Conservation (phyloP, 2,113 vertebrate genomes). For the Lophius piscatorius region DNA sequence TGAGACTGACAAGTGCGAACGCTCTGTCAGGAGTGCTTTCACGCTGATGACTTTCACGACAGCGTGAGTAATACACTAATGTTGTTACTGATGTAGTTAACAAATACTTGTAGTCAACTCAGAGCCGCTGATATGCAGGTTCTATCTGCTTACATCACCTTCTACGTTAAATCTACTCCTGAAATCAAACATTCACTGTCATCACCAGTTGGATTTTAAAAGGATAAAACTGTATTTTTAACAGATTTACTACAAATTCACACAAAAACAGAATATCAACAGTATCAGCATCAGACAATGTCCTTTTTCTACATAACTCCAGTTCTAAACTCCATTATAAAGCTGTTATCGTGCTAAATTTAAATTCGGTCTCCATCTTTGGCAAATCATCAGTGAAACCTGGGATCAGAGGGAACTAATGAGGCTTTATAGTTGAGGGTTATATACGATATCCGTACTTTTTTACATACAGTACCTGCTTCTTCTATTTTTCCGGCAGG, state of each 20-base stretch:
- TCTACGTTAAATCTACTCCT: neutral
- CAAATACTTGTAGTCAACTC: neutral
- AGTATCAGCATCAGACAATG: no score
- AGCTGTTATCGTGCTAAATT: slow-evolving; percentile 36
- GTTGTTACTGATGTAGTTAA: neutral
- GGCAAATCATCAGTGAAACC: slow-evolving; percentile 34
- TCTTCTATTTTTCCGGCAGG: neutral
- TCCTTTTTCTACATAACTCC: neutral
- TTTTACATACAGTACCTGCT: neutral
- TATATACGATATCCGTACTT: slow-evolving; percentile 1
- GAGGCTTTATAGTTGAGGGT: slow-evolving; percentile 23
- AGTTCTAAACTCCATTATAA: slow-evolving; percentile 22
- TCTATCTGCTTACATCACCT: neutral
- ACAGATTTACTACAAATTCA: neutral
- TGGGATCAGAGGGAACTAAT: slow-evolving; percentile 52
- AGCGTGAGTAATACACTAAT: neutral
- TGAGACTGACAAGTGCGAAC: slow-evolving; percentile 16
- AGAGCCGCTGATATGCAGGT: neutral
- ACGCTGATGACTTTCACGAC: neutral
- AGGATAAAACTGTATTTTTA: neutral
- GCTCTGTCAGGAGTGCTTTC: slow-evolving; percentile 1
- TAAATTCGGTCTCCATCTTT: slow-evolving; percentile 22
- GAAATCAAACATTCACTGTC: neutral
- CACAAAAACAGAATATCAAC: neutral
- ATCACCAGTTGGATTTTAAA: neutral